phyloP scores from a whole-genome alignment of 2,888 invertebrate species.

The Emmelina monodactyla region DNA sequence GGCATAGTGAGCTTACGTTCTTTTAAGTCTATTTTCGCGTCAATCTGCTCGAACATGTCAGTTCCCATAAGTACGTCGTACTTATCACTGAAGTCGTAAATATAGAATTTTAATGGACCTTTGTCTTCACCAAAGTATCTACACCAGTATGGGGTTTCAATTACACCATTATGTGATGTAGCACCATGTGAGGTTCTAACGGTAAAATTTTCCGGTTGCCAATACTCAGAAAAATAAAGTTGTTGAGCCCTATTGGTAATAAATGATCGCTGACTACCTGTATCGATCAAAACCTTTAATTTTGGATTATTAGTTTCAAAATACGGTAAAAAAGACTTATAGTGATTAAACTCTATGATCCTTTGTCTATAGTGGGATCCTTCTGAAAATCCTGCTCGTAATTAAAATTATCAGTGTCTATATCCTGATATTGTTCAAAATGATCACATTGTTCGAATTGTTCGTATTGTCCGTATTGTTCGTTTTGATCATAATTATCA shows the following conservation, averaged over 20 bases:
- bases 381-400: too few relatives aligned
- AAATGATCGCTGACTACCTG: slow-evolving; percentile 14
- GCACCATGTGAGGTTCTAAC: slow-evolving; percentile 12
- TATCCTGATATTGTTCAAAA: too few relatives aligned
- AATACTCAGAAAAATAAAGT: slow-evolving; percentile 8
- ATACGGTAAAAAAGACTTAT: slow-evolving; percentile 8
- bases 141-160: not conserved
- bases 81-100: slow-evolving; percentile 7
- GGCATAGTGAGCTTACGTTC: slow-evolving; percentile 2
- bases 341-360: too few relatives aligned
- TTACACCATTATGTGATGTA: slow-evolving; percentile 6
- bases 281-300: slow-evolving; percentile 13
- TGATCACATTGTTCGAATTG: too few relatives aligned
- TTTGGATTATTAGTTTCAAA: slow-evolving; percentile 10
- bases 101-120: slow-evolving; percentile 5
- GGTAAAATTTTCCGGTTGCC: slow-evolving; percentile 9
- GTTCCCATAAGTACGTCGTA: slow-evolving; percentile 11
- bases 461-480: too few relatives aligned
- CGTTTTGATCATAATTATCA: too few relatives aligned
- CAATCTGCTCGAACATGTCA: slow-evolving; percentile 8
- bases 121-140: not conserved
- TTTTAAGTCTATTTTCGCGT: slow-evolving; percentile 4
- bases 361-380: too few relatives aligned
- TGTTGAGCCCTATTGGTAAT: slow-evolving; percentile 7
- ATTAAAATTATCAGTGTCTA: too few relatives aligned